phyloP scores from a whole-genome alignment of 2,797 vertebrate genomes.

The Ataeniobius toweri region DNA sequence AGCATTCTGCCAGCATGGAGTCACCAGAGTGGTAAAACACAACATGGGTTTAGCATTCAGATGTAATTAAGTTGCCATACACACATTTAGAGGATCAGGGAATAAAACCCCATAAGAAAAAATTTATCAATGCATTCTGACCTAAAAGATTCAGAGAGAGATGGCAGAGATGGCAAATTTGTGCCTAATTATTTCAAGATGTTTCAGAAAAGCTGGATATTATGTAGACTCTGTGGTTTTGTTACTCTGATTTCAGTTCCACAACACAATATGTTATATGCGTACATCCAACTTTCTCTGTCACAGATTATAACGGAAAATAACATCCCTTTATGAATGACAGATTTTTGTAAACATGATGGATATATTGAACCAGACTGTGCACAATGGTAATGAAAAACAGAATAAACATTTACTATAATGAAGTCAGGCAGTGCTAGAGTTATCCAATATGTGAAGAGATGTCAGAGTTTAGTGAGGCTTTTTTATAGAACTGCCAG shows the following conservation, averaged over 20 bases:
- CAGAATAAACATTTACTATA: not conserved
- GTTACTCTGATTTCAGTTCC: constrained; percentile 24
- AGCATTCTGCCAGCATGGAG: constrained; percentile 62
- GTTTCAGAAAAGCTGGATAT: constrained; percentile 37
- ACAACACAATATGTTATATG: constrained; percentile 35
- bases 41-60: constrained; percentile 57
- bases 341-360: constrained; percentile 37
- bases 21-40: constrained; percentile 70
- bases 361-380: constrained; percentile 22
- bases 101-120: constrained; percentile 58
- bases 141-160: constrained; percentile 39
- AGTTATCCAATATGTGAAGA: constrained; percentile 17
- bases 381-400: constrained; percentile 27
- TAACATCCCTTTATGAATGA: constrained; percentile 29
- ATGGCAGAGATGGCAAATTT: constrained; percentile 30
- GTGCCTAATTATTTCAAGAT: constrained; percentile 63
- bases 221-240: constrained; percentile 42
- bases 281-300: constrained; percentile 24
- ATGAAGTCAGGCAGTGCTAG: constrained; percentile 1
- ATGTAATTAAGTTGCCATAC: constrained; percentile 64
- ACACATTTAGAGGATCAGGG: constrained; percentile 64
- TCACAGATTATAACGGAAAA: constrained; percentile 17
- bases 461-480: not conserved
- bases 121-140: constrained; percentile 54
- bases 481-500: not conserved